Evolutionary conservation across 2,797 vertebrate genomes (phyloP).

Genomic region (Garrulus glandarius): DNA sequence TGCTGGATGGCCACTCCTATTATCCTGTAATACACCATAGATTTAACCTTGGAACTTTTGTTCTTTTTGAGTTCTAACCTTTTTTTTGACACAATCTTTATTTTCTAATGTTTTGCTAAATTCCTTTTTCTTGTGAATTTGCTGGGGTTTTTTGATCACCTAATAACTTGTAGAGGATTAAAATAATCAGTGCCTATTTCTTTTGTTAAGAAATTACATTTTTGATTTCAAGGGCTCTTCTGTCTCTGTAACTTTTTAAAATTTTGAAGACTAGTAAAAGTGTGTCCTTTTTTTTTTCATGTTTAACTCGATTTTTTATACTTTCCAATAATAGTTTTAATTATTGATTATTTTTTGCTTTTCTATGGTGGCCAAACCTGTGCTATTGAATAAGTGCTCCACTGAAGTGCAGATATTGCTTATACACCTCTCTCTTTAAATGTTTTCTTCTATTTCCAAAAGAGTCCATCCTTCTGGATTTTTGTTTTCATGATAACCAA

Average conservation of each 20-base stretch:
- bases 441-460: not conserved
- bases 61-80: not conserved
- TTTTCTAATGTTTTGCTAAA: not conserved
- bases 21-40: not conserved
- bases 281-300: not conserved
- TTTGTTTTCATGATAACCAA: not conserved
- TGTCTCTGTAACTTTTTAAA: not conserved
- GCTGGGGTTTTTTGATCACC: not conserved
- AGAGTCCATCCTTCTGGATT: not conserved
- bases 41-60: not conserved
- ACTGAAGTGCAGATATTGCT: not conserved
- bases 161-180: not conserved
- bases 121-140: not conserved
- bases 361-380: not conserved
- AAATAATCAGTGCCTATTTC: not conserved
- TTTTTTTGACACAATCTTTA: not conserved
- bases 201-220: not conserved
- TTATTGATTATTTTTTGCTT: not conserved
- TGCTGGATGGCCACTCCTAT: fast-evolving
- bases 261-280: not conserved
- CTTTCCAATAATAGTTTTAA: not conserved
- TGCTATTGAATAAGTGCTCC: not conserved
- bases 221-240: not conserved
- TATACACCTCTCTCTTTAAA: not conserved
- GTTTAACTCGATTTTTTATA: not conserved